Conservation (phyloP, 2,888 invertebrate species). For the Aporophyla nigra region DNA sequence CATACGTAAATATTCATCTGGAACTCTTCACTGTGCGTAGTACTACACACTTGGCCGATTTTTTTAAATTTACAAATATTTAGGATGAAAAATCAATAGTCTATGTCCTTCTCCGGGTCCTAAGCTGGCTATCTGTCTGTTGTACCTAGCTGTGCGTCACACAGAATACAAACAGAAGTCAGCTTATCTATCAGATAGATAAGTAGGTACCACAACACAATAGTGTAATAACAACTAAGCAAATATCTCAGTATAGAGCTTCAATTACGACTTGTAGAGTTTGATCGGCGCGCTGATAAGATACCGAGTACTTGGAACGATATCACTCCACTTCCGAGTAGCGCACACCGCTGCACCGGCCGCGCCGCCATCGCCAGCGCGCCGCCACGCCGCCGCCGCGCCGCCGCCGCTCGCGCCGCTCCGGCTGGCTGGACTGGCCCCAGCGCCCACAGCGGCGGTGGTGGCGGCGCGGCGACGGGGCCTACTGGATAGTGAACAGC, state of each 20-base stretch:
- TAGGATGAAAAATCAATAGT: not conserved
- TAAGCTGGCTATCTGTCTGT: not conserved
- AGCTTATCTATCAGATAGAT: slow-evolving; percentile 39
- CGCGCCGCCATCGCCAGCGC: too few relatives aligned
- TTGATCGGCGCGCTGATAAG: slow-evolving; percentile 19
- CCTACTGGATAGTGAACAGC: not conserved
- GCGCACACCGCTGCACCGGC: not conserved
- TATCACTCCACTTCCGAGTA: not conserved
- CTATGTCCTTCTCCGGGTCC: too few relatives aligned
- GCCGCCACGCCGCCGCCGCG: too few relatives aligned
- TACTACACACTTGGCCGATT: too few relatives aligned
- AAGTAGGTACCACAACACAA: slow-evolving; percentile 23
- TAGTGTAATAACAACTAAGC: slow-evolving; percentile 27
- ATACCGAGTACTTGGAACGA: not conserved
- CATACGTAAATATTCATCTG: too few relatives aligned
- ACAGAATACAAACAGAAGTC: slow-evolving; percentile 5
- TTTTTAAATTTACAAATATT: too few relatives aligned
- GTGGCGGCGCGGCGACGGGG: not conserved
- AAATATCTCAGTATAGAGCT: slow-evolving; percentile 17
- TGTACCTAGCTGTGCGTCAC: not conserved
- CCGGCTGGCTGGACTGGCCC: not conserved
- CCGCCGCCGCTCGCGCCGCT: too few relatives aligned
- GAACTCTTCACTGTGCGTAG: too few relatives aligned
- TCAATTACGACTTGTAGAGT: slow-evolving; percentile 14
- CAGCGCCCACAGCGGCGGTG: too few relatives aligned